A percentile compares a stretch with the other conserved stretches of the same genome.
Evolutionary conservation across 2,113 vertebrate genomes (phyloP).

Genomic region (Sapajus apella): DNA sequence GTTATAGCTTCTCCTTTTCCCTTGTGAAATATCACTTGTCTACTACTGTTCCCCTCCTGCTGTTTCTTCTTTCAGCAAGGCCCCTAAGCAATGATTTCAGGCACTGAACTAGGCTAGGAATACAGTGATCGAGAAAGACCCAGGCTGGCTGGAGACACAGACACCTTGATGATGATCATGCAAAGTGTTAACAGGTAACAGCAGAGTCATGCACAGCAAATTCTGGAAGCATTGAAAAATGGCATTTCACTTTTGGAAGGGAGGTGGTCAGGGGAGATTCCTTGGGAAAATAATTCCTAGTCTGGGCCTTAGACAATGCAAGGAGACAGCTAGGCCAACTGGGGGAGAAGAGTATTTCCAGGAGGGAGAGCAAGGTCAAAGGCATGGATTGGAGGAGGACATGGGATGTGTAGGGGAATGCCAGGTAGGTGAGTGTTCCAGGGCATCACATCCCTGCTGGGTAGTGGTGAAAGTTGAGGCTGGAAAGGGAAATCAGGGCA

Average conservation of each 20-base stretch:
- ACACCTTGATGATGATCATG: not conserved
- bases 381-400: not conserved
- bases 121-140: not conserved
- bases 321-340: not conserved
- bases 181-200: not conserved
- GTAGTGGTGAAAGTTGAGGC: not conserved
- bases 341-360: not conserved
- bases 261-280: not conserved
- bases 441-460: rapidly evolving
- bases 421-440: not conserved
- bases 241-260: not conserved
- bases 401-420: not conserved
- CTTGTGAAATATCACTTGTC: not conserved
- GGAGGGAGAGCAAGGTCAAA: not conserved
- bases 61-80: not conserved
- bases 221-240: not conserved
- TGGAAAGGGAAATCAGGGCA: not conserved
- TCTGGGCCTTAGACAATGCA: not conserved
- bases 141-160: not conserved
- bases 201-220: not conserved
- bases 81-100: not conserved
- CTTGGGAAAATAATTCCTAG: not conserved
- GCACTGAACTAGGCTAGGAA: not conserved
- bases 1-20: slow-evolving; percentile 21
- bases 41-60: not conserved